Percentiles rank a stretch among this genome's conserved stretches.
These are phyloP conservation scores for Lates japonicus DNA, from an alignment of 2,797 vertebrate species.

Conservation along the genomic window DNA sequence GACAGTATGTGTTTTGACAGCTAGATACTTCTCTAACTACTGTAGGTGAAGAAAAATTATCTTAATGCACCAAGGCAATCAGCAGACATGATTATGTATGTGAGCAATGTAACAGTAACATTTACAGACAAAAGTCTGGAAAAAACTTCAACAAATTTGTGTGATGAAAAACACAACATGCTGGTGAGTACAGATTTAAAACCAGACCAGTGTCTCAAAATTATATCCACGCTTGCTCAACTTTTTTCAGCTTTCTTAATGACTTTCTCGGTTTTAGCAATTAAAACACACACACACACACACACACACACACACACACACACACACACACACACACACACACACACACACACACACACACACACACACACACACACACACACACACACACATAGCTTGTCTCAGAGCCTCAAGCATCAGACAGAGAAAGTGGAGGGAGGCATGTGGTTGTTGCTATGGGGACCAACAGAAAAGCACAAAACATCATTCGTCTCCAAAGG, in stretches of 20 bases:
- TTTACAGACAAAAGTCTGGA: background rate
- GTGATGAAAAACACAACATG: background rate
- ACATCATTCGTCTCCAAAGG: conserved; percentile 69
- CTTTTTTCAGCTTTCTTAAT: background rate
- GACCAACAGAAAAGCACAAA: conserved; percentile 74
- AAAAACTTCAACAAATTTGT: background rate
- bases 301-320: background rate
- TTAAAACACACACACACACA: background rate
- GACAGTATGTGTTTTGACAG: background rate
- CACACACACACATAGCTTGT: conserved; percentile 23
- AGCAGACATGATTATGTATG: background rate
- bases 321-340: conserved; percentile 31
- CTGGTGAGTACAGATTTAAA: background rate
- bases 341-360: background rate
- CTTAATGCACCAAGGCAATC: too few relatives aligned
- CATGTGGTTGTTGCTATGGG: conserved; percentile 82
- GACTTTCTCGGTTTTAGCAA: background rate
- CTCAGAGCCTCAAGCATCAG: conserved; percentile 58
- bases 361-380: too few relatives aligned
- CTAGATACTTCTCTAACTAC: background rate
- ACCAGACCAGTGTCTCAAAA: too few relatives aligned
- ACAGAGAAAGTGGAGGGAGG: conserved; percentile 55
- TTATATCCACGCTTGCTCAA: background rate
- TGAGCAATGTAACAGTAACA: background rate
- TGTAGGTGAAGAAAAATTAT: too few relatives aligned